A percentile compares a stretch with the other conserved stretches of the same genome.
Conservation (phyloP, 1,140 invertebrate genomes). For the Drosophila subobscura region DNA sequence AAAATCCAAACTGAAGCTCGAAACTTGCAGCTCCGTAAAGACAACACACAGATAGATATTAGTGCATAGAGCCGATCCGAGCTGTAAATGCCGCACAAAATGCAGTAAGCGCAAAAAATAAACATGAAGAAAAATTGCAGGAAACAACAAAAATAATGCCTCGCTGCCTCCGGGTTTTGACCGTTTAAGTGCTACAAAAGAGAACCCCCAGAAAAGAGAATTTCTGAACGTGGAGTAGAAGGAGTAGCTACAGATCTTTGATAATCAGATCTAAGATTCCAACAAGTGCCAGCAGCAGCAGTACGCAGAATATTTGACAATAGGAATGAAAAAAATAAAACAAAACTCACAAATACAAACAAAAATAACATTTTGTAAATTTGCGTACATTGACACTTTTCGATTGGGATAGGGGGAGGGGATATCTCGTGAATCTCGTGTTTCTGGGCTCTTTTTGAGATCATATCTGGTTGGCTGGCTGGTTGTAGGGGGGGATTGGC, state of each 20-base stretch:
- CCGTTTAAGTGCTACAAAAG: slow-evolving; percentile 1
- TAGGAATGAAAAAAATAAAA: background rate
- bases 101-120: slow-evolving; percentile 48
- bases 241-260: slow-evolving; percentile 14
- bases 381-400: slow-evolving; percentile 46
- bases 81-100: slow-evolving; percentile 44
- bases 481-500: background rate
- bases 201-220: no score
- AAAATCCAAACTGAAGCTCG: slow-evolving; percentile 18
- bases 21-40: background rate
- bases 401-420: no score
- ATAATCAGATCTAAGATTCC: slow-evolving; percentile 36
- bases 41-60: slow-evolving; percentile 45
- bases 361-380: slow-evolving; percentile 39
- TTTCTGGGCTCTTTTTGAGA: slow-evolving; percentile 12
- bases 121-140: slow-evolving; percentile 52
- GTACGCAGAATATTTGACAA: slow-evolving; percentile 24
- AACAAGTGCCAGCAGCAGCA: slow-evolving; percentile 36
- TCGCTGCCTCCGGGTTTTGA: slow-evolving; percentile 39
- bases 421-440: slow-evolving; percentile 24
- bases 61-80: slow-evolving; percentile 4
- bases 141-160: slow-evolving; percentile 27
- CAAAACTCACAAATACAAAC: slow-evolving; percentile 1
- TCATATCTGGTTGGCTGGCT: background rate
- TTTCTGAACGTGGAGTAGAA: no score